Percentiles rank a stretch among this genome's conserved stretches.
Evolutionary conservation across 2,888 invertebrate genomes (phyloP).

Genomic region (Erebia ligea): DNA sequence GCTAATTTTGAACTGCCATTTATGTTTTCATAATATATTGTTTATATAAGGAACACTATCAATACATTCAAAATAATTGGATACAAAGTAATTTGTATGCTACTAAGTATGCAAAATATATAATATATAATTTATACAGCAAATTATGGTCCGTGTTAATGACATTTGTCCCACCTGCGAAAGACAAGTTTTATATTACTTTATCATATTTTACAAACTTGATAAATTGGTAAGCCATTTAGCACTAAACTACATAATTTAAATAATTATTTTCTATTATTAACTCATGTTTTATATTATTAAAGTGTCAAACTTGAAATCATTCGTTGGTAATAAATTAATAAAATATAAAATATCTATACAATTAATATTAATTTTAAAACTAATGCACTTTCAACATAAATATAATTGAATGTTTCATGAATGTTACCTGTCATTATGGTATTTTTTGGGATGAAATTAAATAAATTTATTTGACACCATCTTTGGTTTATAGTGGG

Average conservation of each 20-base stretch:
- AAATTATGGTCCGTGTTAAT: background rate
- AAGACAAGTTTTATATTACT: constrained; percentile 1
- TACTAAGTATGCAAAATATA: background rate
- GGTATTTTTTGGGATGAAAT: too few relatives aligned
- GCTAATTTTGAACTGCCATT: too few relatives aligned
- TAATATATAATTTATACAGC: background rate
- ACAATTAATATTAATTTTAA: background rate
- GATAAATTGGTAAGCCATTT: background rate
- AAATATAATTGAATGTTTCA: too few relatives aligned
- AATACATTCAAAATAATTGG: background rate
- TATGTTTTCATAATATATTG: too few relatives aligned
- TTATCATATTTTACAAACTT: background rate
- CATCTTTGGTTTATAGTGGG: constrained; percentile 9
- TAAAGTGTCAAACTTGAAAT: background rate
- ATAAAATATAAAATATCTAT: background rate
- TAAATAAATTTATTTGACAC: background rate
- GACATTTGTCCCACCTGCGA: constrained; percentile 7
- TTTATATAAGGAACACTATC: too few relatives aligned
- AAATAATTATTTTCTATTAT: constrained; percentile 17
- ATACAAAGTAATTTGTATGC: background rate
- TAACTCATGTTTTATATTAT: too few relatives aligned
- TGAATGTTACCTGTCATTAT: too few relatives aligned
- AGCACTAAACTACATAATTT: constrained; percentile 4
- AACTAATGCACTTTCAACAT: too few relatives aligned
- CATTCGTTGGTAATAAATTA: too few relatives aligned